These are phyloP conservation scores for Dendrolimus pini DNA, from an alignment of 2,888 invertebrate species.

Conservation along the genomic window DNA sequence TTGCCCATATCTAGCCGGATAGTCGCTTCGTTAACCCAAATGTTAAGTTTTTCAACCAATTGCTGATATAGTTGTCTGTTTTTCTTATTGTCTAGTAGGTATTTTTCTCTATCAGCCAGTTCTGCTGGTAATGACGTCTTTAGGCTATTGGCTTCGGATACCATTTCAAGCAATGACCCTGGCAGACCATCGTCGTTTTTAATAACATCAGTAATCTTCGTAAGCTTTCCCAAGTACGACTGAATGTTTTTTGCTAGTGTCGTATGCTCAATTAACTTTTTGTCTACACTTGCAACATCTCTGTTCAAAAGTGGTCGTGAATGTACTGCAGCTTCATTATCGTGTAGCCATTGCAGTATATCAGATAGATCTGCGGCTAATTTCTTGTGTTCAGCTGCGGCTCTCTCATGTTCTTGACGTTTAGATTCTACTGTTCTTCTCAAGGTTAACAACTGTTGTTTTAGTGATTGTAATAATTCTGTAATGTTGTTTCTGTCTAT, in stretches of 20 bases:
- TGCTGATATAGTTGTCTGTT: conserved; percentile 86
- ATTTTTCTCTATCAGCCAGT: conserved; percentile 87
- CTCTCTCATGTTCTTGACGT: conserved; percentile 90
- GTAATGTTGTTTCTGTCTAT: conserved; percentile 92
- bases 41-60: conserved; percentile 85
- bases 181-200: conserved; percentile 88
- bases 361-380: conserved; percentile 88
- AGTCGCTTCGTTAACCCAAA: conserved; percentile 90
- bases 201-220: conserved; percentile 82
- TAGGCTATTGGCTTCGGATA: conserved; percentile 89
- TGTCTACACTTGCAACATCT: conserved; percentile 86
- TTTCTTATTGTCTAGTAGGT: conserved; percentile 85
- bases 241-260: conserved; percentile 82
- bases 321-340: conserved; percentile 87
- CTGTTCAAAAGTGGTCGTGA: conserved; percentile 88
- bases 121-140: conserved; percentile 87
- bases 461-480: conserved; percentile 90
- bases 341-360: conserved; percentile 88
- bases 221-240: conserved; percentile 81
- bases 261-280: conserved; percentile 86
- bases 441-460: conserved; percentile 87
- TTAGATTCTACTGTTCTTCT: conserved; percentile 90
- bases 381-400: conserved; percentile 92
- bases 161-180: conserved; percentile 86
- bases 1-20: conserved; percentile 85